Evolutionary conservation across 64 coral and sea anemone genomes (phyloP), one percentile per base, ranked within the genome.

Genomic region (Porites australiensis): DNA sequence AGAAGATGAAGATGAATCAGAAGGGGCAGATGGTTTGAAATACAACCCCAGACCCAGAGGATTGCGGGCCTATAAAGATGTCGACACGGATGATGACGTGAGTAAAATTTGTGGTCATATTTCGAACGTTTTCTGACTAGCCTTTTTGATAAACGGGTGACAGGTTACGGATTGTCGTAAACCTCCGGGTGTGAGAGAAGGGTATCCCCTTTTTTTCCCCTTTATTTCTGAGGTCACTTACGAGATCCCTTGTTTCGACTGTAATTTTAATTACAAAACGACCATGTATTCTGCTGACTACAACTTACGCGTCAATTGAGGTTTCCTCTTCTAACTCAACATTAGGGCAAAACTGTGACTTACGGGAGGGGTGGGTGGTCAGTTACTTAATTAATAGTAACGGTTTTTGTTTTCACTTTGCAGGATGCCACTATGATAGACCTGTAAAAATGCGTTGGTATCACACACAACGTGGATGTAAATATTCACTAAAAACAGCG

Each of bases 341-440:
- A 37, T 37, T 37, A 37, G 27, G 27, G 27, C 27, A 37, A 37
- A 37, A 37, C 27, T 37, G 27, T 37, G 27, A 37, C 27, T 37
- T 37, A 37, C 0, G 27, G 27, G 27, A 37, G 27, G 27, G 27
- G 27, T 37, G 27, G 27, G 27, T 37, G 27, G 27, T 37, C 12
- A 57, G 12, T 9, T 12, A 12, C 27, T 86, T 5, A 2, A 21
- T 27, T 53, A 12, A 37, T 3, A 63, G 16, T 77, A 13, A 14
- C 53, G 45, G 11, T 16, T 6, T 23, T 79, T 54, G 13, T 69
- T 15, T 51, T 66, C 13, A 3, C 48, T 4, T 51, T 52, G 19
- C 75, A 90, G 88, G 88, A 90, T 66, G 45, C 75, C 14, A 15
- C 88, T 12, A 90, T 90, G 88, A 90, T 90, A 18, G 88, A 90